These are phyloP conservation scores for Teleogryllus oceanicus DNA, from an alignment of 2,888 invertebrate genomes.

Conservation along the genomic window DNA sequence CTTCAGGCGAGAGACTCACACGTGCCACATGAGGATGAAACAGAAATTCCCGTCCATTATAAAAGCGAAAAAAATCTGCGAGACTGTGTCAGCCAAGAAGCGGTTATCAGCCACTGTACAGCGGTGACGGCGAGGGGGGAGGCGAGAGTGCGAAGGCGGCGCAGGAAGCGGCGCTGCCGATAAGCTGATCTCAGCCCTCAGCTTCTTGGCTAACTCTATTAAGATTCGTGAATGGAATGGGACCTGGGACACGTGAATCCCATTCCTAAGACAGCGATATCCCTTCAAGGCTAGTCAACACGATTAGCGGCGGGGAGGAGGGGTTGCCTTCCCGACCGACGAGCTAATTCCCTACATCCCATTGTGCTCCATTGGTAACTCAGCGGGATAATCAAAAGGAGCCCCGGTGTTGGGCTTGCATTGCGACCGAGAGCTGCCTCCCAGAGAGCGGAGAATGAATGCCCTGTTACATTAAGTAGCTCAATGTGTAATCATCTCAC, in stretches of 20 bases:
- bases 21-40: too few species aligned
- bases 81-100: too few species aligned
- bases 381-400: neutral
- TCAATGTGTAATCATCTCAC: too few species aligned
- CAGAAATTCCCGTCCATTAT: too few species aligned
- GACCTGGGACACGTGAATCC: constrained; percentile 18
- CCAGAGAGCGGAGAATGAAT: too few species aligned
- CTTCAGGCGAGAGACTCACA: too few species aligned
- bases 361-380: neutral
- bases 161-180: constrained; percentile 5
- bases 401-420: too few species aligned
- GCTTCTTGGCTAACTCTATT: neutral
- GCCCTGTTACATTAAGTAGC: too few species aligned
- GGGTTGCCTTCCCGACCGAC: neutral
- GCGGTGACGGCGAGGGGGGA: neutral
- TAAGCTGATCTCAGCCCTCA: neutral
- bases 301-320: neutral
- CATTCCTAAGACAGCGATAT: neutral
- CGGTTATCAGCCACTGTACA: too few species aligned
- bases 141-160: neutral
- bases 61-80: too few species aligned
- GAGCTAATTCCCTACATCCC: constrained; percentile 8
- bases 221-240: constrained; percentile 18
- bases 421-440: too few species aligned
- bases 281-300: constrained; percentile 18